phyloP scores from a whole-genome alignment of 1,140 invertebrate genomes.

The Ladona fulva region DNA sequence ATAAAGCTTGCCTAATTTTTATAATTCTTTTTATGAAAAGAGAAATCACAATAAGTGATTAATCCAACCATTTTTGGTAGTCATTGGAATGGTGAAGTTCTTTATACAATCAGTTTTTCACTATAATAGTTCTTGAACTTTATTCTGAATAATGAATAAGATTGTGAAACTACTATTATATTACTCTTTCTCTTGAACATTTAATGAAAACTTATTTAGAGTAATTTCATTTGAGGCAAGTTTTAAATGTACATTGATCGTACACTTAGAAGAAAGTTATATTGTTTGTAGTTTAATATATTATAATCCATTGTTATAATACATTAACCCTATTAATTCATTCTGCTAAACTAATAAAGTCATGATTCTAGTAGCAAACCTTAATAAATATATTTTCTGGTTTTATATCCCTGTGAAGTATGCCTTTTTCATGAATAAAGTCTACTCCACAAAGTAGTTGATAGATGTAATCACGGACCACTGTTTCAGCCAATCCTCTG shows the following conservation, averaged over 20 bases:
- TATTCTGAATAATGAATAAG: too few relatives aligned
- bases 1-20: too few relatives aligned
- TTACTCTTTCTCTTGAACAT: too few relatives aligned
- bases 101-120: too few relatives aligned
- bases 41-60: too few relatives aligned
- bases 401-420: slow-evolving; percentile 61
- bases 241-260: neutral
- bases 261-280: neutral
- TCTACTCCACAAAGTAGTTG: slow-evolving; percentile 47
- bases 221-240: neutral
- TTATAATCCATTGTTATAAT: neutral
- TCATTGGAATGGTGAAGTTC: too few relatives aligned
- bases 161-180: too few relatives aligned
- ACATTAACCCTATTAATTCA: neutral
- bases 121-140: too few relatives aligned
- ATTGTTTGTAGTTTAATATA: neutral
- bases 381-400: slow-evolving; percentile 59
- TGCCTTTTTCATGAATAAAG: slow-evolving; percentile 48
- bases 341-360: slow-evolving; percentile 13
- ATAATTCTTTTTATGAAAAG: too few relatives aligned
- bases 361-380: slow-evolving; percentile 27
- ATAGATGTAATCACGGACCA: slow-evolving; percentile 41
- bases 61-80: too few relatives aligned
- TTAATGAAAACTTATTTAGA: neutral
- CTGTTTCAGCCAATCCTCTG: slow-evolving; percentile 36